These are phyloP conservation scores for Eubasilissa regina DNA, from an alignment of 1,140 invertebrate species.

Conservation along the genomic window DNA sequence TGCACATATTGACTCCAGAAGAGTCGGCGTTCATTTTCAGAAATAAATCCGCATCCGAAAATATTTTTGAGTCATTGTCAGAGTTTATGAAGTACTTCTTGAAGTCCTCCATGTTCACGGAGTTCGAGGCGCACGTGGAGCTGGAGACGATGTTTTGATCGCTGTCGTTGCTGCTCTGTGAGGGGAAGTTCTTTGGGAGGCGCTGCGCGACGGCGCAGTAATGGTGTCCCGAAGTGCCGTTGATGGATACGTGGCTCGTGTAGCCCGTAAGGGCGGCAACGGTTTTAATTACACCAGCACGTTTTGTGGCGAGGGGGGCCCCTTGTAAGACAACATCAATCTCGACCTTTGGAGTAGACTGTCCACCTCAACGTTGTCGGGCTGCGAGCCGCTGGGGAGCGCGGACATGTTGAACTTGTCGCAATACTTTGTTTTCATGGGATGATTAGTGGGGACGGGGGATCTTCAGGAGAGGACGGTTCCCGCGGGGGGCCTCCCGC, in stretches of 20 bases:
- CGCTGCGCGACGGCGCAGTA: constrained; percentile 86
- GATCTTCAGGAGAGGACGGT: neutral
- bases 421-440: constrained; percentile 69
- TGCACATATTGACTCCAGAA: constrained; percentile 67
- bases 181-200: constrained; percentile 78
- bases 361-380: constrained; percentile 67
- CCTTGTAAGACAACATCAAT: constrained; percentile 64
- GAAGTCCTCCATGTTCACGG: constrained; percentile 67
- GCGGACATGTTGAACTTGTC: constrained; percentile 63
- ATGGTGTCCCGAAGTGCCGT: constrained; percentile 89
- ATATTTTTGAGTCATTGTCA: constrained; percentile 74
- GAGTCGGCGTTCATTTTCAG: constrained; percentile 66
- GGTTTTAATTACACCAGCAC: constrained; percentile 86
- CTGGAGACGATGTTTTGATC: constrained; percentile 80
- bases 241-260: constrained; percentile 86
- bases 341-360: constrained; percentile 74
- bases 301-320: constrained; percentile 66
- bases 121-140: constrained; percentile 77
- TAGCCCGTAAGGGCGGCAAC: constrained; percentile 89
- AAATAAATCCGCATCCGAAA: constrained; percentile 70
- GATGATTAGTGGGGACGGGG: neutral
- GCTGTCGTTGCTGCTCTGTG: constrained; percentile 74
- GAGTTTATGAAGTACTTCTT: constrained; percentile 71
- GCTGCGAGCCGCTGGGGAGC: constrained; percentile 30
- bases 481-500: neutral